Evolutionary conservation across 2,888 invertebrate species (phyloP), one percentile per base, ranked within the genome.

Genomic region (Barypeithes pellucidus): DNA sequence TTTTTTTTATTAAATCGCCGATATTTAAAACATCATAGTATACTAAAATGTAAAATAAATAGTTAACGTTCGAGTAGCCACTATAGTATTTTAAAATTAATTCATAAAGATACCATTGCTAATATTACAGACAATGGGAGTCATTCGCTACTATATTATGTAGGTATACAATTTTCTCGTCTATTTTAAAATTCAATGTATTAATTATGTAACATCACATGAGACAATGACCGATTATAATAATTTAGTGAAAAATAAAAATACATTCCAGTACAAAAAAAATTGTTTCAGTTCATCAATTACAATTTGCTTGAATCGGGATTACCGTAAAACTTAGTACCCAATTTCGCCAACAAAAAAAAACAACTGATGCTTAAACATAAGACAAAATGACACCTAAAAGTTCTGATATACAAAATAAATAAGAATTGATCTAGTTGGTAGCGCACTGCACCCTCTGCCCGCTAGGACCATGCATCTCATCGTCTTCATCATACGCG

Each of bases 401-500:
- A 43, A 14, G 16, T n/a, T n/a, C 4, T 43, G 12, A 43, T 29
- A 8, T 11, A 45, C 8, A 20, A 50, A 50, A 33, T 18, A 59
- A 45, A 45, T 59, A 36, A 67, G 11, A 50, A 45, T 18, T 20
- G 47, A 52, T 79, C 88, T 92, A 93, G 86, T 91, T 90, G 76
- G 94, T 92, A 82, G 94, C 91, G 87, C 95, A 95, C 84, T 95
- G 95, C 59, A 93, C 92, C 80, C 92, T 90, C 75, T 91, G 90
- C 47, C 91, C 91, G 47, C 91, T 91, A n/a, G 75, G 75, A 89
- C 91, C 92, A 52, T 84, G 82, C 77, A 84, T 83, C 62, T 91
- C 91, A 77, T 95, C 96, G 77, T 94, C 94, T 81, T 96, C 96
- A 65, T 93, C 92, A 80, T 94, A 94, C 0, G 90, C 92, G 81